phyloP scores from a whole-genome alignment of 2,888 invertebrate species.

The Magallana nippona region DNA sequence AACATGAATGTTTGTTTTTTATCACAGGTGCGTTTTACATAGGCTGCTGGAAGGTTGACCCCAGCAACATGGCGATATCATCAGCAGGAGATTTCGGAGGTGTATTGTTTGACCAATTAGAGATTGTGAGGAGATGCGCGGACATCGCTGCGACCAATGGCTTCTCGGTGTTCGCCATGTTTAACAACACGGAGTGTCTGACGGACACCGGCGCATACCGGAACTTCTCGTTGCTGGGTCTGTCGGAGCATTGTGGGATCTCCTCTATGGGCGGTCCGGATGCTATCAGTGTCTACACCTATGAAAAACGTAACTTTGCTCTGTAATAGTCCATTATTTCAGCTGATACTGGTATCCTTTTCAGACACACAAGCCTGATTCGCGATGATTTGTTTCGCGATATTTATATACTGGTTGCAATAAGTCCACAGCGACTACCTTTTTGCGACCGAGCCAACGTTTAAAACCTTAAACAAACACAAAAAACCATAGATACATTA shows the following conservation, averaged over 20 bases:
- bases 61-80: constrained; percentile 52
- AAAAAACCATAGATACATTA: too few relatives aligned
- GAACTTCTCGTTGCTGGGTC: constrained; percentile 53
- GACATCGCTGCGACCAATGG: constrained; percentile 59
- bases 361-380: neutral
- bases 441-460: too few relatives aligned
- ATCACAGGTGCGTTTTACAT: constrained; percentile 57
- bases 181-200: constrained; percentile 61
- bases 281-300: constrained; percentile 62
- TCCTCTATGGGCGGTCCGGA: constrained; percentile 54
- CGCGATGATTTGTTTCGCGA: too few relatives aligned
- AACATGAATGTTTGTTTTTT: too few relatives aligned
- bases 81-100: constrained; percentile 56
- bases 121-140: constrained; percentile 59
- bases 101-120: constrained; percentile 47
- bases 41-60: constrained; percentile 61
- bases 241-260: constrained; percentile 54
- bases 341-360: too few relatives aligned
- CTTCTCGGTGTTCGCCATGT: constrained; percentile 59
- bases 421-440: too few relatives aligned
- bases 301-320: constrained; percentile 55
- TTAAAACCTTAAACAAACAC: too few relatives aligned
- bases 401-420: too few relatives aligned
- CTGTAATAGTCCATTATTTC: neutral
- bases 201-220: constrained; percentile 55